A percentile compares a stretch with the other conserved stretches of the same genome.
Conservation (phyloP, 2,888 invertebrate genomes). For the Hylaea fasciaria region DNA sequence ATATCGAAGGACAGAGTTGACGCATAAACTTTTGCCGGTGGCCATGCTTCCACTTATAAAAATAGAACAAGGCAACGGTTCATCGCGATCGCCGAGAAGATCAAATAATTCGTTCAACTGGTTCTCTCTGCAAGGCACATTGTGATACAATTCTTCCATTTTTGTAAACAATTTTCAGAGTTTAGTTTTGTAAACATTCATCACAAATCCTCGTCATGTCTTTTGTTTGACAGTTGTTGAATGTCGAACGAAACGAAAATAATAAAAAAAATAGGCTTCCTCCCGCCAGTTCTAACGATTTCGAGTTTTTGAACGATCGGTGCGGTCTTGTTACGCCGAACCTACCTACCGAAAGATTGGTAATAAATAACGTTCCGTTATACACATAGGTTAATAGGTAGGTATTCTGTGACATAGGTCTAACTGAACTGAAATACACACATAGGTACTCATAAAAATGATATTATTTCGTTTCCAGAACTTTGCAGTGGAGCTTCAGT, state of each 20-base stretch:
- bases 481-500: conserved; percentile 90
- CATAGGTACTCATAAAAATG: neutral
- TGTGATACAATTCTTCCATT: conserved; percentile 81
- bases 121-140: conserved; percentile 79
- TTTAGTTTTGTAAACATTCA: conserved; percentile 43
- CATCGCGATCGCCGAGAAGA: conserved; percentile 83
- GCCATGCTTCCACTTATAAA: conserved; percentile 93
- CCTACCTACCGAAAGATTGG: conserved; percentile 5
- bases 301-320: conserved; percentile 23
- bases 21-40: conserved; percentile 92
- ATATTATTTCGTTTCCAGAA: conserved; percentile 83
- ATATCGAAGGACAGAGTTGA: conserved; percentile 85
- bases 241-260: conserved; percentile 31
- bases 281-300: neutral
- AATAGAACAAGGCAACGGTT: conserved; percentile 88
- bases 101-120: conserved; percentile 78
- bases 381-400: no score
- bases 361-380: conserved; percentile 15
- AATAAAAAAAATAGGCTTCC: no score
- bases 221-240: conserved; percentile 18
- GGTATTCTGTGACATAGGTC: no score
- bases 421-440: no score
- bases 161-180: conserved; percentile 42
- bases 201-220: conserved; percentile 4
- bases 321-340: conserved; percentile 51